A percentile compares a stretch with the other conserved stretches of the same genome.
Evolutionary conservation across 2,797 vertebrate species (phyloP).

Genomic region (Iguana delicatissima): DNA sequence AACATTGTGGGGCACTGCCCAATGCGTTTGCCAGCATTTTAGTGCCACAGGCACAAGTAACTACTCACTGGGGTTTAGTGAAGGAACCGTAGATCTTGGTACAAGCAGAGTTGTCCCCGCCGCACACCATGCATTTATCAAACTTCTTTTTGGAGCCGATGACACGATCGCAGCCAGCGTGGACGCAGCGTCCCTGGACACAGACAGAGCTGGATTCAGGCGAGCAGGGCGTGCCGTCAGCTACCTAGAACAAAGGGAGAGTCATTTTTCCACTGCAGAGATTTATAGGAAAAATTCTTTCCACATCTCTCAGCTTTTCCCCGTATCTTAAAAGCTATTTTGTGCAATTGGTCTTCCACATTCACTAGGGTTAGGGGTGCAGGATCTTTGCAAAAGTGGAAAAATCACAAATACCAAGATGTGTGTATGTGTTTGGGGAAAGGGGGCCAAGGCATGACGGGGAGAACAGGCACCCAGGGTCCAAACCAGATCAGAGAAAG

Average conservation of each 20-base stretch:
- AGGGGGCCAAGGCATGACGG: too few species aligned
- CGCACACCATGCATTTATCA: constrained; percentile 81
- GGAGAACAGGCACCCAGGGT: too few species aligned
- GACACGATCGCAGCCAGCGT: constrained; percentile 76
- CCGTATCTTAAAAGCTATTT: too few species aligned
- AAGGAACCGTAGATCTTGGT: constrained; percentile 76
- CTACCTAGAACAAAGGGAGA: constrained; percentile 63
- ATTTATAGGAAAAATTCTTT: not conserved
- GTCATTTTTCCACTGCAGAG: not conserved
- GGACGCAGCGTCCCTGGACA: constrained; percentile 78
- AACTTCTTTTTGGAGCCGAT: constrained; percentile 81
- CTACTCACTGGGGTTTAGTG: constrained; percentile 74
- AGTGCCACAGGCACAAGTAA: not conserved
- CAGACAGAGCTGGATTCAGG: constrained; percentile 76
- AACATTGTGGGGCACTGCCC: accelerated
- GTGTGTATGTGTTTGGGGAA: too few species aligned
- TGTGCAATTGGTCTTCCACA: too few species aligned
- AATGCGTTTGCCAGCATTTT: not conserved
- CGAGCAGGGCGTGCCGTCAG: constrained; percentile 78
- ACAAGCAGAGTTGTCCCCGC: constrained; percentile 74
- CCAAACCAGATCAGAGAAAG: too few species aligned
- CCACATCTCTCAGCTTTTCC: too few species aligned
- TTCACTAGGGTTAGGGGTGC: too few species aligned
- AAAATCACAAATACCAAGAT: too few species aligned
- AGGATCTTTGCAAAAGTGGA: too few species aligned